Evolutionary conservation across 1,140 invertebrate genomes (phyloP), one percentile per base, ranked within the genome.

Genomic region (Achatina immaculata): DNA sequence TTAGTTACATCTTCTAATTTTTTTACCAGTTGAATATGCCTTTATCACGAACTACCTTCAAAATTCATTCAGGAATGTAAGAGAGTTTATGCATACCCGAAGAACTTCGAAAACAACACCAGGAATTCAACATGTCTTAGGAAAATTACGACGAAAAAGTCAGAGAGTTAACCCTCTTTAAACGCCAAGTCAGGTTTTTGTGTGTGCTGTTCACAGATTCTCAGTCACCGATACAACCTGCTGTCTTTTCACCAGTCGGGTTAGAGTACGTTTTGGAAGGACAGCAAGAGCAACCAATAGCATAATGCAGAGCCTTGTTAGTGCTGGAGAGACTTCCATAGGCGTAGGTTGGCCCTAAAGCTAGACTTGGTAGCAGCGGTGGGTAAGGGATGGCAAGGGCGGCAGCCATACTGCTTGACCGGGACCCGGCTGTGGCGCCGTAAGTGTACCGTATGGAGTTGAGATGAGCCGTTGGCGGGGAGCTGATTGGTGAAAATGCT

Each of bases 401-500:
- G 1, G 71, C 71, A 42, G 68, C 45, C 62, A 86, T 80, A 40
- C 81, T 75, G 16, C 84, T 75, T 16, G 81, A 82, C 0, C 83
- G 72, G 21, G 82, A 38, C 4, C 40, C 78, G 11, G 82, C 51
- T 1, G 78, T 62, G 31, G 78, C 78, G 6, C 82, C 83, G 58
- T 82, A 84, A 16, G 85, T 77, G 81, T 87, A 88, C 11, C 86
- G 68, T 42, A 85, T 80, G 14, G 85, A 83, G 55, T 82, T 85
- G 36, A 85, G 73, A 48, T 82, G 84, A 0, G 83, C 83, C 19
- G 81, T 78, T 0, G 82, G 81, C 45, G 87, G 81, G 31, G 76
- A 55, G 42, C 75, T 83, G 71, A 87, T 87, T 0, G 88, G 88
- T 42, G 88, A 88, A 84, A 89, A 89, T 38, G 88, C 88, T 40